A percentile compares a stretch with the other conserved stretches of the same genome.
These are phyloP conservation scores for Strix uralensis DNA, from an alignment of 2,113 vertebrate genomes.

Conservation along the genomic window DNA sequence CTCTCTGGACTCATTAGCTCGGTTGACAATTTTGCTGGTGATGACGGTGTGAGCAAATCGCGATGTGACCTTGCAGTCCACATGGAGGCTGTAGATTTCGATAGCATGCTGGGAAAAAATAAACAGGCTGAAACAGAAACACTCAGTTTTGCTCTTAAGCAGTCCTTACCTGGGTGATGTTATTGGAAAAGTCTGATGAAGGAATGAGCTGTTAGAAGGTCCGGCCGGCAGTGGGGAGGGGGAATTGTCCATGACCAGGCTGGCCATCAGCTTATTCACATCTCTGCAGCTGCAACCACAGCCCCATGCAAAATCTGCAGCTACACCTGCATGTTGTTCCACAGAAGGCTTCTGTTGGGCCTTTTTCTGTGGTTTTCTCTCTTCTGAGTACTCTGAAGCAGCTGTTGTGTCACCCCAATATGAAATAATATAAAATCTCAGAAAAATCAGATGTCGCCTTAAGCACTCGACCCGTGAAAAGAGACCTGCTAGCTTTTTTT, in stretches of 20 bases:
- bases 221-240: background rate
- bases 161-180: background rate
- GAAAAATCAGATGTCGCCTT: background rate
- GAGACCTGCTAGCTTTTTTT: background rate
- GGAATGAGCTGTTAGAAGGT: background rate
- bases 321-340: background rate
- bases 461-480: background rate
- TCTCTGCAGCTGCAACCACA: background rate
- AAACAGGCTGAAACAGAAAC: background rate
- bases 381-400: background rate
- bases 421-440: background rate
- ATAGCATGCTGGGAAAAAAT: conserved; percentile 36
- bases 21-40: conserved; percentile 86
- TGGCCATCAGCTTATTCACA: background rate
- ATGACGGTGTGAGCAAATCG: conserved; percentile 87
- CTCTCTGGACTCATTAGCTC: conserved; percentile 71
- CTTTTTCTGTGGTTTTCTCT: background rate
- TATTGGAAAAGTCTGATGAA: background rate
- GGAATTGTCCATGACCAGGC: background rate
- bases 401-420: background rate
- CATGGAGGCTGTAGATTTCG: conserved; percentile 86
- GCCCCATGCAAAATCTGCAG: background rate
- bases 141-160: background rate
- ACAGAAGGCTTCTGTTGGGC: background rate
- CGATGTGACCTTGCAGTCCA: conserved; percentile 84